Conservation (phyloP, 2,797 vertebrate species). For the Fratercula arctica region DNA sequence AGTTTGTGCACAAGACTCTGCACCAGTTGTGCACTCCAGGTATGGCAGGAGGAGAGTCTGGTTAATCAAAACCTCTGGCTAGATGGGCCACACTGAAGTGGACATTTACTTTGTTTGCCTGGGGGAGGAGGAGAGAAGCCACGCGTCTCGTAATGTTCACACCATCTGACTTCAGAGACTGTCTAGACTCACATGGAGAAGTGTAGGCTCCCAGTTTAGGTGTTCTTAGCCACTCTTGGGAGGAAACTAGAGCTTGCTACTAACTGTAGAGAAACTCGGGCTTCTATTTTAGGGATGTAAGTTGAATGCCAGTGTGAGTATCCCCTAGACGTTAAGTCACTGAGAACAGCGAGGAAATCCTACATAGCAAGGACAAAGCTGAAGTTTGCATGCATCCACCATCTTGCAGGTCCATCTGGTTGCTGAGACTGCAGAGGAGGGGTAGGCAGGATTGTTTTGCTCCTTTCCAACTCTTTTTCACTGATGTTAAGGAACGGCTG, state of each 20-base stretch:
- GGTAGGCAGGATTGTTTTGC: not conserved
- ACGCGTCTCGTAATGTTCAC: rapidly evolving
- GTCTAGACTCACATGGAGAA: not conserved
- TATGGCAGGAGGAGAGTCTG: not conserved
- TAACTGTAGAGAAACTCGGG: not conserved
- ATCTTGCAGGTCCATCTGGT: not conserved
- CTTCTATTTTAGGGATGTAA: not conserved
- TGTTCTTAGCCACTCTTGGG: not conserved
- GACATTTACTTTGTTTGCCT: not conserved
- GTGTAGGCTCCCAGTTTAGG: not conserved
- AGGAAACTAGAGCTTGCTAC: not conserved
- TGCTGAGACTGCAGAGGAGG: not conserved
- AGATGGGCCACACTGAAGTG: not conserved
- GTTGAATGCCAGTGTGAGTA: not conserved
- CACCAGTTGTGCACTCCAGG: not conserved
- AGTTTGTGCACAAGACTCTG: constrained; percentile 9
- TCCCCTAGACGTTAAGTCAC: not conserved
- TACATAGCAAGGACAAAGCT: not conserved
- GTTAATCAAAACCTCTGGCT: not conserved
- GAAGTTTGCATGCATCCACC: not conserved
- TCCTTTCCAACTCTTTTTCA: not conserved
- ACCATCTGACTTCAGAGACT: not conserved
- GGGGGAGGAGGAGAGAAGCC: not conserved
- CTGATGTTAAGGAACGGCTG: not conserved
- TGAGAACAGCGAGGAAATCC: not conserved